These are phyloP conservation scores for Ruditapes philippinarum DNA, from an alignment of 1,140 invertebrate genomes.

Conservation along the genomic window DNA sequence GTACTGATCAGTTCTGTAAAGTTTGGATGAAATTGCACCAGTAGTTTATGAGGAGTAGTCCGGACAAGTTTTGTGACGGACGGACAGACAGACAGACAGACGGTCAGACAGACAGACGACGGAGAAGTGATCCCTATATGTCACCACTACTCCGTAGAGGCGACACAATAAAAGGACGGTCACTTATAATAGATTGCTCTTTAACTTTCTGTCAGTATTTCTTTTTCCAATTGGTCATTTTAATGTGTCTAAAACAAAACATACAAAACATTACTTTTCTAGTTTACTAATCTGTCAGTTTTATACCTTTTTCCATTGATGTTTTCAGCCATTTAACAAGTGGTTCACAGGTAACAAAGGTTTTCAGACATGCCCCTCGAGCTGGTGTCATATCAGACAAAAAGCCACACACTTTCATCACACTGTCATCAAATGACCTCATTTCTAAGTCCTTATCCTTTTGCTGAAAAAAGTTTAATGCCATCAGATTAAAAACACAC, in stretches of 20 bases:
- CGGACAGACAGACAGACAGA: too few species aligned
- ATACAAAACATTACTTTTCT: neutral
- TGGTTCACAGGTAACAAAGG: conserved; percentile 69
- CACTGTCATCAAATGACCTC: conserved; percentile 68
- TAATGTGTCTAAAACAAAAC: neutral
- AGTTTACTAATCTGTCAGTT: neutral
- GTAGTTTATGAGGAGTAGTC: too few species aligned
- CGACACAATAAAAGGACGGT: too few species aligned
- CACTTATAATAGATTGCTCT: too few species aligned
- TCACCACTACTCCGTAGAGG: too few species aligned
- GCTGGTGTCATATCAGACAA: conserved; percentile 68
- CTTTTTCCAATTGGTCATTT: neutral
- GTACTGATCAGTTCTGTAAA: too few species aligned
- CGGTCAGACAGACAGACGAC: too few species aligned
- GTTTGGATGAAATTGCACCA: too few species aligned
- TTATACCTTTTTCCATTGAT: conserved; percentile 71
- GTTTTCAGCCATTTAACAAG: conserved; percentile 79
- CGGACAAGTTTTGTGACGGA: too few species aligned
- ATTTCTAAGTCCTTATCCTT: conserved; percentile 46
- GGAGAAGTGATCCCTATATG: too few species aligned
- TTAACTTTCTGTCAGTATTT: neutral
- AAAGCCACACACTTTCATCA: conserved; percentile 65
- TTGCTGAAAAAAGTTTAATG: neutral
- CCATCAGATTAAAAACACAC: too few species aligned
- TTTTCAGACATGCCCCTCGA: conserved; percentile 71